These are phyloP conservation scores for Stegostoma tigrinum DNA, from an alignment of 2,113 vertebrate species.

Conservation along the genomic window DNA sequence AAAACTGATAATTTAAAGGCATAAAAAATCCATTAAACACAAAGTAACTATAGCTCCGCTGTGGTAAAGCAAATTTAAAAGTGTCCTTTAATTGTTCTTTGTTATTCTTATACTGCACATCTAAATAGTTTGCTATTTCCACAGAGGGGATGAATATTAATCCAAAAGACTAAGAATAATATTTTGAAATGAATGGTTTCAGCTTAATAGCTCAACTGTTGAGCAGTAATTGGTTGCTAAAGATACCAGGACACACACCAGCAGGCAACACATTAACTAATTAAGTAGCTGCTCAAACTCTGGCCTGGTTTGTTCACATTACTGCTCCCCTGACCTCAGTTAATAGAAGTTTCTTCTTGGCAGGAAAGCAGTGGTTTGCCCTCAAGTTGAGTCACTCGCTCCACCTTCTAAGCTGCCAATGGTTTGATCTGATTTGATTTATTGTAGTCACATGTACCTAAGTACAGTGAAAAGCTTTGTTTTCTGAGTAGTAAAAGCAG, in stretches of 20 bases:
- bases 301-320: conserved; percentile 1
- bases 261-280: conserved; percentile 19
- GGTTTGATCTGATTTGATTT: too few species aligned
- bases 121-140: neutral
- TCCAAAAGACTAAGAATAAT: neutral
- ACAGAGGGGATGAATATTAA: conserved; percentile 7
- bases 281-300: neutral
- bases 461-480: too few species aligned
- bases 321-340: conserved; percentile 12
- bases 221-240: conserved; percentile 11
- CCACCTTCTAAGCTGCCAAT: neutral
- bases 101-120: neutral
- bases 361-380: neutral
- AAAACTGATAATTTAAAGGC: neutral
- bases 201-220: conserved; percentile 32
- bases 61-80: neutral
- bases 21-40: neutral
- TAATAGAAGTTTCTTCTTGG: neutral
- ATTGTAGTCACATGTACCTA: too few species aligned
- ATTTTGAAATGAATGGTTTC: conserved; percentile 18
- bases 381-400: neutral
- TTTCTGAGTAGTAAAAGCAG: too few species aligned
- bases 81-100: neutral
- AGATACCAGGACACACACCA: conserved; percentile 14
- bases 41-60: neutral